Evolutionary conservation across 2,888 invertebrate genomes (phyloP).

Genomic region (Cryptocephalus primarius): DNA sequence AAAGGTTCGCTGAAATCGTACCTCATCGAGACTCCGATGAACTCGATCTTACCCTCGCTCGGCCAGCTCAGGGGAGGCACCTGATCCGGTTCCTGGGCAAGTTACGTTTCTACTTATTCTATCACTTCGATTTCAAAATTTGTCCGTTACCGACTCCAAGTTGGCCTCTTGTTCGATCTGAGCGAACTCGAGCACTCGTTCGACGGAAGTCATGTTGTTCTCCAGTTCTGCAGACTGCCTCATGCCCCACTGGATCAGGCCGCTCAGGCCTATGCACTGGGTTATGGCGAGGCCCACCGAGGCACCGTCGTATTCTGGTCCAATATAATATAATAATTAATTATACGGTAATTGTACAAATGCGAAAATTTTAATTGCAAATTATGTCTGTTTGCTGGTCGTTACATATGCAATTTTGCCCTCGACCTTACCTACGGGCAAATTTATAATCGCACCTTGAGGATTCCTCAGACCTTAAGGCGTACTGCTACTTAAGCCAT

Average conservation of each 20-base stretch:
- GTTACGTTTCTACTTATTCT: neutral
- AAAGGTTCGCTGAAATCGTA: conserved; percentile 52
- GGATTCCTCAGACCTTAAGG: too few relatives aligned
- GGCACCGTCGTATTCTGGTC: conserved; percentile 29
- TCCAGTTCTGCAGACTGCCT: conserved; percentile 57
- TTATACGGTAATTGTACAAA: too few relatives aligned
- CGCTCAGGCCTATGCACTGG: conserved; percentile 40
- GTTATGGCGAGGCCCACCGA: conserved; percentile 44
- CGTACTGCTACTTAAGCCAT: too few relatives aligned
- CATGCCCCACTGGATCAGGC: conserved; percentile 52
- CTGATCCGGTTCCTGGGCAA: conserved; percentile 28
- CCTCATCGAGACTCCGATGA: conserved; percentile 47
- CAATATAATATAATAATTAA: neutral
- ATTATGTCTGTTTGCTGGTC: too few relatives aligned
- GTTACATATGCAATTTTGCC: too few relatives aligned
- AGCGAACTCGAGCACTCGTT: conserved; percentile 54
- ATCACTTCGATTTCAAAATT: neutral
- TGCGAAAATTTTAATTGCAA: too few relatives aligned
- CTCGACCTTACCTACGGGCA: too few relatives aligned
- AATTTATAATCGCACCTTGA: too few relatives aligned
- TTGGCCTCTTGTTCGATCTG: conserved; percentile 39
- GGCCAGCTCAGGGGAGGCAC: conserved; percentile 53
- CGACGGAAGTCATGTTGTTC: conserved; percentile 53
- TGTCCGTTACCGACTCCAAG: conserved; percentile 24
- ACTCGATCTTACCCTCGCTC: conserved; percentile 45